A percentile compares a stretch with the other conserved stretches of the same genome.
phyloP scores from a whole-genome alignment of 2,888 invertebrate species.

The Synanthedon andrenaeformis region DNA sequence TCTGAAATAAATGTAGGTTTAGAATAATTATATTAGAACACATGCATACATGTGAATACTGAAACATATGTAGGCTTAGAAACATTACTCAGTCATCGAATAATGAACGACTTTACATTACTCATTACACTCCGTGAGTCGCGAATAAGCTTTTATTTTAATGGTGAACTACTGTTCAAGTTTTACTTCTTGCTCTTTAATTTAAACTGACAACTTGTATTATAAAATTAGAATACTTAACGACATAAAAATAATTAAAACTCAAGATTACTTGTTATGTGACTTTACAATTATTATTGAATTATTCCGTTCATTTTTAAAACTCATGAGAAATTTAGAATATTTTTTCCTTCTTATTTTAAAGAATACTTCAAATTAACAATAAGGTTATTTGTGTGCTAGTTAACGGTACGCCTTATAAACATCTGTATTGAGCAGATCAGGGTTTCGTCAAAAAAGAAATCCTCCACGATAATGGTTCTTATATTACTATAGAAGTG shows the following conservation, averaged over 20 bases:
- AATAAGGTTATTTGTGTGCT: slow-evolving; percentile 40
- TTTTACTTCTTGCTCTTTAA: slow-evolving; percentile 25
- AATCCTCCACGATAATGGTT: slow-evolving; percentile 43
- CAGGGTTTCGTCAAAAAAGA: slow-evolving; percentile 29
- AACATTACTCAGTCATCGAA: slow-evolving; percentile 35
- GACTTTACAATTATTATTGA: too few relatives aligned
- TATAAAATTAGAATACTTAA: slow-evolving; percentile 7
- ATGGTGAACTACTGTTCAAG: slow-evolving; percentile 28
- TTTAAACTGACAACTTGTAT: not conserved
- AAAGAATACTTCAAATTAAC: slow-evolving; percentile 23
- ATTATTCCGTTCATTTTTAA: too few relatives aligned
- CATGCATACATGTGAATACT: not conserved
- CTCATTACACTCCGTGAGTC: slow-evolving; percentile 45
- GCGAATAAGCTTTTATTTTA: slow-evolving; percentile 45
- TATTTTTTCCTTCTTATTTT: slow-evolving; percentile 5
- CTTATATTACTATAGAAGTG: slow-evolving; percentile 60
- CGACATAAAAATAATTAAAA: too few relatives aligned
- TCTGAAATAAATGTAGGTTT: too few relatives aligned
- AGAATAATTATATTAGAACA: not conserved
- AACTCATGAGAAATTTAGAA: too few relatives aligned
- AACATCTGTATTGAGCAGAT: slow-evolving; percentile 48
- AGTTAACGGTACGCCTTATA: slow-evolving; percentile 56
- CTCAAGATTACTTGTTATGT: too few relatives aligned
- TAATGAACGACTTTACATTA: slow-evolving; percentile 46
- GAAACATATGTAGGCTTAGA: not conserved